Evolutionary conservation across 1,140 invertebrate genomes (phyloP).

Genomic region (Aphelinus certus): DNA sequence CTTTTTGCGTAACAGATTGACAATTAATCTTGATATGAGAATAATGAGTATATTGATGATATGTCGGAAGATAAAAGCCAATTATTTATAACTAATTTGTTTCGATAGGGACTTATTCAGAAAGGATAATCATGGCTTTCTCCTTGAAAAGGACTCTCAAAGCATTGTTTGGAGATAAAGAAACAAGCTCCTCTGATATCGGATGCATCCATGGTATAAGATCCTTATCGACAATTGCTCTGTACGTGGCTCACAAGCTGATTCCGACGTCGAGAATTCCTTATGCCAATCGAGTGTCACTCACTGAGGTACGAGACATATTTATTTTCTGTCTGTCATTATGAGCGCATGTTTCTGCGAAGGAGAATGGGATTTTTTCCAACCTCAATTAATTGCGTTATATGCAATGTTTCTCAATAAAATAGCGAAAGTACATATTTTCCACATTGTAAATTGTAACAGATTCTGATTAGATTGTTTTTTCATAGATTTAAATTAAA

Average conservation of each 20-base stretch:
- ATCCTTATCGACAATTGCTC: slow-evolving; percentile 67
- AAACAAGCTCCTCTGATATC: slow-evolving; percentile 63
- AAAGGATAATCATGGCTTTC: slow-evolving; percentile 67
- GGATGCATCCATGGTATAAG: slow-evolving; percentile 73
- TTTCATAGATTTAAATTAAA: too few species aligned
- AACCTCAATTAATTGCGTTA: too few species aligned
- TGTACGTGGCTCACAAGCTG: slow-evolving; percentile 73
- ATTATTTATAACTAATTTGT: slow-evolving; percentile 36
- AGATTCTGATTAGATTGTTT: too few species aligned
- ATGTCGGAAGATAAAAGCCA: background rate
- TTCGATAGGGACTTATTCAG: slow-evolving; percentile 59
- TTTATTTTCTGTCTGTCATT: too few species aligned
- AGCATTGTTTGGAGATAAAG: slow-evolving; percentile 52
- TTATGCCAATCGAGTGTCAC: slow-evolving; percentile 69
- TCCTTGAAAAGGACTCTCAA: slow-evolving; percentile 63
- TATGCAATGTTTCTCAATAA: too few species aligned
- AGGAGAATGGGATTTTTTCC: too few species aligned
- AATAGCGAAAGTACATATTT: too few species aligned
- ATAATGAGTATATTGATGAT: background rate
- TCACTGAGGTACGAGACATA: slow-evolving; percentile 68
- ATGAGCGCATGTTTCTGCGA: too few species aligned
- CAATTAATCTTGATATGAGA: too few species aligned
- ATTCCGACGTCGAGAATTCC: slow-evolving; percentile 70
- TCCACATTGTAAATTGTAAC: too few species aligned
- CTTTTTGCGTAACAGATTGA: too few species aligned